Conservation (phyloP, 1,140 invertebrate genomes). For the Trachymyrmex cornetzi region DNA sequence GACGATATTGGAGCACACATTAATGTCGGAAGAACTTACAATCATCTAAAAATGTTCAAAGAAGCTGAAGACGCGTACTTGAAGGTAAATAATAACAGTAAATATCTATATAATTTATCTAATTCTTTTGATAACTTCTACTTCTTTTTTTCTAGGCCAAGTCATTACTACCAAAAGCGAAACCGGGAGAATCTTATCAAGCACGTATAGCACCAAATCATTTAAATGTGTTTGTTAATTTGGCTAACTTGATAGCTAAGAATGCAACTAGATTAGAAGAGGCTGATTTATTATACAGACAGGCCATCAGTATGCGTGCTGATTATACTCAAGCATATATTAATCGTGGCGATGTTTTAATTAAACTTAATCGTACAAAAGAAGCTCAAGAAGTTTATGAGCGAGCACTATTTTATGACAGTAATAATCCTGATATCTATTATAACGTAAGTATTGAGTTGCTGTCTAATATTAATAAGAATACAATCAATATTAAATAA, state of each 20-base stretch:
- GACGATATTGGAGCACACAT: slow-evolving; percentile 99
- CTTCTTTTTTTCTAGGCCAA: slow-evolving; percentile 89
- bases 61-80: slow-evolving; percentile 97
- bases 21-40: slow-evolving; percentile 98
- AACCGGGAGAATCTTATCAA: slow-evolving; percentile 97
- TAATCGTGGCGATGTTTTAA: slow-evolving; percentile 97
- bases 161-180: slow-evolving; percentile 95
- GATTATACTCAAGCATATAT: slow-evolving; percentile 99
- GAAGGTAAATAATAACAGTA: slow-evolving; percentile 87
- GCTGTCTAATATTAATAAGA: neutral
- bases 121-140: neutral
- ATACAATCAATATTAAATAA: neutral
- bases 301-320: slow-evolving; percentile 98
- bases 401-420: slow-evolving; percentile 96
- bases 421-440: slow-evolving; percentile 98
- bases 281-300: slow-evolving; percentile 96
- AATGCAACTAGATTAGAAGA: slow-evolving; percentile 97
- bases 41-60: slow-evolving; percentile 95
- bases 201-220: slow-evolving; percentile 98
- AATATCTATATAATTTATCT: neutral
- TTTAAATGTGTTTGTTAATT: slow-evolving; percentile 97
- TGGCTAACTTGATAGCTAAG: slow-evolving; percentile 97
- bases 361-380: slow-evolving; percentile 97
- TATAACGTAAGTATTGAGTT: slow-evolving; percentile 93
- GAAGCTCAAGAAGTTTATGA: slow-evolving; percentile 98